Percentiles rank a stretch among this genome's conserved stretches.
phyloP scores from a whole-genome alignment of 1,140 invertebrate species.

The Camponotus floridanus region DNA sequence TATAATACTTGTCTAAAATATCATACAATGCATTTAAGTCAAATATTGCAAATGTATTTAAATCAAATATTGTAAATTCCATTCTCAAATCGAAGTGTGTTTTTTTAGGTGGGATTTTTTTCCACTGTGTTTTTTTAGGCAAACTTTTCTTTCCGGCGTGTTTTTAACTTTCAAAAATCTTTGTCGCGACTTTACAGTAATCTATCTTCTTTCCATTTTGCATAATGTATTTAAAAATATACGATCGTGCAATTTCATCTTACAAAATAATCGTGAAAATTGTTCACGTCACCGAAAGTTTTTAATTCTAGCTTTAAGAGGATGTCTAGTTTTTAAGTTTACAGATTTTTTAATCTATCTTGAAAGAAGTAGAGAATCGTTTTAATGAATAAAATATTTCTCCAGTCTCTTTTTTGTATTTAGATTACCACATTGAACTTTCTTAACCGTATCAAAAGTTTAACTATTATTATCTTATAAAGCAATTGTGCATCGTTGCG shows the following conservation, averaged over 20 bases:
- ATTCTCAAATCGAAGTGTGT: too few relatives aligned
- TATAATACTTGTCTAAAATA: neutral
- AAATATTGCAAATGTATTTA: too few relatives aligned
- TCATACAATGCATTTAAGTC: too few relatives aligned
- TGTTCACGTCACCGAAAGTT: neutral
- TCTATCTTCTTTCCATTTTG: neutral
- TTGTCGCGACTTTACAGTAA: neutral
- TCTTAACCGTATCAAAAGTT: neutral
- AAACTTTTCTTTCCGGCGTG: neutral
- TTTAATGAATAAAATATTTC: conserved; percentile 27
- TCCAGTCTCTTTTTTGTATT: neutral
- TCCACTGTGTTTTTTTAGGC: neutral
- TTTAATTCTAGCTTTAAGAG: neutral
- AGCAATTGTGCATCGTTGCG: neutral
- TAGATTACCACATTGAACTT: neutral
- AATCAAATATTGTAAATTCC: too few relatives aligned
- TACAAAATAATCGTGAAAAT: neutral
- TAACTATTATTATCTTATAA: conserved; percentile 20
- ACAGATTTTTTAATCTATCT: conserved; percentile 7
- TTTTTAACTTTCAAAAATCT: neutral
- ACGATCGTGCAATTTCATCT: conserved; percentile 10
- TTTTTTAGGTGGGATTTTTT: too few relatives aligned
- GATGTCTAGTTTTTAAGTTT: neutral
- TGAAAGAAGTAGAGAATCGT: neutral
- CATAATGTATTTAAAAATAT: conserved; percentile 6